Percentiles rank a stretch among this genome's conserved stretches.
Evolutionary conservation across 1,140 invertebrate species (phyloP).

Genomic region (Marisa cornuarietis): DNA sequence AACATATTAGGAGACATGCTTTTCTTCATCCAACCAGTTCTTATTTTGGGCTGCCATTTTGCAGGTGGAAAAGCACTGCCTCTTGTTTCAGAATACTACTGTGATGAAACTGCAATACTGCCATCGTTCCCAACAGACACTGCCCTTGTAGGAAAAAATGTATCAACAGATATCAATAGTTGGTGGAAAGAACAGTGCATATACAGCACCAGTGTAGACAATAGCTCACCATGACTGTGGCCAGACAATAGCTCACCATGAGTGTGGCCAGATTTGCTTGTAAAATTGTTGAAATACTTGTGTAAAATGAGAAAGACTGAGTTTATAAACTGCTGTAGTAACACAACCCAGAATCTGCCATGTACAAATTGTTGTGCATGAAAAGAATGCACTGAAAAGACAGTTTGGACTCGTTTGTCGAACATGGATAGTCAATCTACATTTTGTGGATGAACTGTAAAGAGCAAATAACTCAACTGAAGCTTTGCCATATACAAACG

Average conservation of each 20-base stretch:
- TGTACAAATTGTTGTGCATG: too few species aligned
- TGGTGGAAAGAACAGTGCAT: conserved; percentile 69
- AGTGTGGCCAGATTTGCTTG: neutral
- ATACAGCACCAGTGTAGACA: conserved; percentile 25
- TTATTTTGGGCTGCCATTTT: conserved; percentile 25
- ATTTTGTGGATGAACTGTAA: too few species aligned
- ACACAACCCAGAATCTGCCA: too few species aligned
- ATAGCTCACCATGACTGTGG: neutral
- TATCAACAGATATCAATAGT: conserved; percentile 58
- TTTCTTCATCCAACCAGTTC: conserved; percentile 3
- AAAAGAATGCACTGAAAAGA: too few species aligned
- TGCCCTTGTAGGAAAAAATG: conserved; percentile 58
- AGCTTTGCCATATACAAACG: too few species aligned
- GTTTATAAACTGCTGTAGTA: too few species aligned
- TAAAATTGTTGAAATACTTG: too few species aligned
- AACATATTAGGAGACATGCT: too few species aligned
- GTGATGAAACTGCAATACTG: conserved; percentile 46
- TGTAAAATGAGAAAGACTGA: too few species aligned
- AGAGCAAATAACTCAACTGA: too few species aligned
- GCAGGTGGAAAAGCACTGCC: conserved; percentile 61
- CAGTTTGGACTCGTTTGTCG: too few species aligned
- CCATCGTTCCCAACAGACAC: conserved; percentile 48
- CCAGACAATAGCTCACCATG: neutral
- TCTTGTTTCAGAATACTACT: conserved; percentile 62
- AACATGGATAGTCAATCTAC: too few species aligned